These are phyloP conservation scores for Drosophila saltans DNA, from an alignment of 1,140 invertebrate genomes.

Conservation along the genomic window DNA sequence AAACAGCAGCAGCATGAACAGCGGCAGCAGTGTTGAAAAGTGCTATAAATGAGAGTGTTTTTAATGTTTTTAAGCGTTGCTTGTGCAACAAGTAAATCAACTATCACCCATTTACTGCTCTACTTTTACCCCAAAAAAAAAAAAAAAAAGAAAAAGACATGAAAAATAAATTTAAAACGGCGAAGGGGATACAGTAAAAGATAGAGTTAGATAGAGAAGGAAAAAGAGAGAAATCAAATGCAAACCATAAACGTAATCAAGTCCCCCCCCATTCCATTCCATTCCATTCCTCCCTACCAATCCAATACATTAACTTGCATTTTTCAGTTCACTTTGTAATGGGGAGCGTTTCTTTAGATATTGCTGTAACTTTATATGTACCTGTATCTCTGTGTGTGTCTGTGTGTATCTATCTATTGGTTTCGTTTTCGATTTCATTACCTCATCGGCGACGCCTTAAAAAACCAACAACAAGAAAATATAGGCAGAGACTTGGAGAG, in stretches of 20 bases:
- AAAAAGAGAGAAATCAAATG: conserved; percentile 28
- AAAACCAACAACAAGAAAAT: conserved; percentile 12
- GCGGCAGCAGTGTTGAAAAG: conserved; percentile 37
- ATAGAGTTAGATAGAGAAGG: conserved; percentile 23
- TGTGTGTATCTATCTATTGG: conserved; percentile 59
- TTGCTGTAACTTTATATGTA: conserved; percentile 33
- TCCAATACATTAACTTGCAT: conserved; percentile 69
- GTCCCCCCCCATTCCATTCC: not conserved
- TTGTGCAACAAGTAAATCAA: conserved; percentile 77
- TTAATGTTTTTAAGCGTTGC: conserved; percentile 47
- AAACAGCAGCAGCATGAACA: not conserved
- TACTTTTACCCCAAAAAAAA: conserved; percentile 58
- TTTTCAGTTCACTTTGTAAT: conserved; percentile 36
- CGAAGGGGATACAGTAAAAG: conserved; percentile 38
- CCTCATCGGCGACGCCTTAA: conserved; percentile 72
- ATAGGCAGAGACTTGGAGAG: conserved; percentile 49
- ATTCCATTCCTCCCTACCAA: conserved; percentile 20
- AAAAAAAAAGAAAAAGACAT: conserved; percentile 25
- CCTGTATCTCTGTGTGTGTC: conserved; percentile 39
- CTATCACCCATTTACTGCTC: conserved; percentile 65
- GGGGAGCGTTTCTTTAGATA: conserved; percentile 17
- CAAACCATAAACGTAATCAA: conserved; percentile 50
- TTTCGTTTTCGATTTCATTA: conserved; percentile 69
- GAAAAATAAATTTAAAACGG: conserved; percentile 42
- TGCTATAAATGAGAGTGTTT: conserved; percentile 68